phyloP scores from a whole-genome alignment of 2,113 vertebrate species.

The Donacobius atricapilla region DNA sequence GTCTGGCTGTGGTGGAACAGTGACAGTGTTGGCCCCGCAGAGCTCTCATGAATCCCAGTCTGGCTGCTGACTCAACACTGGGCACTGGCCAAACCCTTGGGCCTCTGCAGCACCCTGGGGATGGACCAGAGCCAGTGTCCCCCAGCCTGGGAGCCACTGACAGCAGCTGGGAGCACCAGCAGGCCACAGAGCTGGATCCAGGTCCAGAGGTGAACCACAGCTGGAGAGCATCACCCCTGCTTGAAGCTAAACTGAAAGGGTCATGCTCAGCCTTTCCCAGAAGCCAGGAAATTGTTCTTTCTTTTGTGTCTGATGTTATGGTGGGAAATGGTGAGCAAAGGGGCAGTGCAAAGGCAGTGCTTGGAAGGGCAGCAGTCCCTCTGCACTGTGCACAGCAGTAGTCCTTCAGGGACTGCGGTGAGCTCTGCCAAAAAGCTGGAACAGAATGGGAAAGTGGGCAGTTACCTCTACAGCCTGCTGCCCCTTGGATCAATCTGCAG shows the following conservation, averaged over 20 bases:
- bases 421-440: neutral
- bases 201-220: neutral
- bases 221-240: neutral
- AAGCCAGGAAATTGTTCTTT: neutral
- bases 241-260: neutral
- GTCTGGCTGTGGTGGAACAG: neutral
- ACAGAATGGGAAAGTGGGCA: neutral
- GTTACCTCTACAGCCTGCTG: neutral
- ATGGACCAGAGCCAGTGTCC: neutral
- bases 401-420: neutral
- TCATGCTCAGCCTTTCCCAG: neutral
- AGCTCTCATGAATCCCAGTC: neutral
- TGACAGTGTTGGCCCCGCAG: rapidly evolving
- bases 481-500: neutral
- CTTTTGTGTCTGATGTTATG: neutral
- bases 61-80: neutral
- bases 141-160: rapidly evolving
- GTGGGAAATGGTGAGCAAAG: neutral
- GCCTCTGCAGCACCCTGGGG: neutral
- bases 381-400: neutral
- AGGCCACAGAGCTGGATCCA: neutral
- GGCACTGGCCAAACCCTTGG: neutral
- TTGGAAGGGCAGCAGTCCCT: neutral
- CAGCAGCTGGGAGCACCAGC: neutral
- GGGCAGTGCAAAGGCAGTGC: neutral